These are phyloP conservation scores for Omphaloscelis lunosa DNA, from an alignment of 2,888 invertebrate genomes.

Conservation along the genomic window DNA sequence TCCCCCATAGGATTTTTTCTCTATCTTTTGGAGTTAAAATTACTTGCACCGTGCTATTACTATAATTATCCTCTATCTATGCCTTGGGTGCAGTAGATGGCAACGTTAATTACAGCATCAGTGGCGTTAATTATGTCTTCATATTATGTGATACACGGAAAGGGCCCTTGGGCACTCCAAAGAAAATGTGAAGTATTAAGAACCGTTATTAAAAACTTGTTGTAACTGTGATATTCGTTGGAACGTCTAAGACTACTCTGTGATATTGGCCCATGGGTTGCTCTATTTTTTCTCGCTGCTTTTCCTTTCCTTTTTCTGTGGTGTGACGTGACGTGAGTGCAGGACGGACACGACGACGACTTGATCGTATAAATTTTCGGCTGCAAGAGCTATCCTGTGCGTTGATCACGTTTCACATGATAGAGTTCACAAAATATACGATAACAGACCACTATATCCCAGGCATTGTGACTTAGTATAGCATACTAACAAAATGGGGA, in stretches of 20 bases:
- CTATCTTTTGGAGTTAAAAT: neutral
- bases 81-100: neutral
- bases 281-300: conserved; percentile 48
- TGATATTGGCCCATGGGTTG: neutral
- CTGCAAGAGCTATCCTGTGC: conserved; percentile 80
- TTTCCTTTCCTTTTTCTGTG: conserved; percentile 53
- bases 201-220: conserved; percentile 1
- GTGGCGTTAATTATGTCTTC: neutral
- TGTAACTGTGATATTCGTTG: neutral
- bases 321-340: conserved; percentile 66
- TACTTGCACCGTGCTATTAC: neutral
- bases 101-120: neutral
- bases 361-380: conserved; percentile 75
- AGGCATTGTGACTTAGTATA: conserved; percentile 87
- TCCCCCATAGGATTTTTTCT: neutral
- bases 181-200: neutral
- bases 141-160: too few species aligned
- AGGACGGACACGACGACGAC: conserved; percentile 84
- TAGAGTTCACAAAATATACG: conserved; percentile 85
- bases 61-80: neutral
- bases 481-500: conserved; percentile 91
- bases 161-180: too few species aligned
- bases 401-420: conserved; percentile 88
- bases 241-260: conserved; percentile 1
- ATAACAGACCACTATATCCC: conserved; percentile 81